Evolutionary conservation across 2,888 invertebrate species (phyloP), one percentile per base, ranked within the genome.

Genomic region (Megastigmus dorsalis): DNA sequence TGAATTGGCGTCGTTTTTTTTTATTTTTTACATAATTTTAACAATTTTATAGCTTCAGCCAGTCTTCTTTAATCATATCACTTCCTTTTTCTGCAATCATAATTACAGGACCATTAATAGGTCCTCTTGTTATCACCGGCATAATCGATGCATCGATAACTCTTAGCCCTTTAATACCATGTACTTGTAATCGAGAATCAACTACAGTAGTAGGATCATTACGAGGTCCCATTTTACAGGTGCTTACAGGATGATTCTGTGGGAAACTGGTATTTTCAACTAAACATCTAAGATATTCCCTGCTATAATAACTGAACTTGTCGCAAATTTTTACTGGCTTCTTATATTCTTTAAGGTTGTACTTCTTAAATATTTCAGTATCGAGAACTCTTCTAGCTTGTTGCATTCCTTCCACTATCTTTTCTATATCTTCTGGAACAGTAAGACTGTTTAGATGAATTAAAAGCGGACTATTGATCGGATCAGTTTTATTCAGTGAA

Each of bases 221-320:
- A 0, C 81, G 54, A 0, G 92, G 91, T 0, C 93, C 93, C 93
- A 93, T 93, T 84, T 92, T 93, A 79, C 93, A 93, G 0, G 93
- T 93, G 1, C 93, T 91, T 5, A 78, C 79, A 79, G 92, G 91
- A 83, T 93, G 93, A 81, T 92, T 92, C 10, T 92, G 88, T 0
- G 92, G 92, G 10, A n/a, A n/a, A n/a, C 90, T 83, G 0, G 91
- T 90, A 4, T 91, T 82, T 0, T 90, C 89, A 54, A 91, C 80
- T 7, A 90, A 89, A 80, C 93, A 93, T 80, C 90, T 91, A 92
- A 92, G 92, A 80, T 93, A 93, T 2, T 84, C 86, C 79, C 92
- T 91, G 36, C 89, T 89, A 72, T 88, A n/a, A n/a, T n/a, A n/a
- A n/a, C n/a, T 88, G 79, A 90, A 91, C 10, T 84, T 77, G 75